phyloP scores from a whole-genome alignment of 2,797 vertebrate genomes.

The Chelidonichthys spinosus region DNA sequence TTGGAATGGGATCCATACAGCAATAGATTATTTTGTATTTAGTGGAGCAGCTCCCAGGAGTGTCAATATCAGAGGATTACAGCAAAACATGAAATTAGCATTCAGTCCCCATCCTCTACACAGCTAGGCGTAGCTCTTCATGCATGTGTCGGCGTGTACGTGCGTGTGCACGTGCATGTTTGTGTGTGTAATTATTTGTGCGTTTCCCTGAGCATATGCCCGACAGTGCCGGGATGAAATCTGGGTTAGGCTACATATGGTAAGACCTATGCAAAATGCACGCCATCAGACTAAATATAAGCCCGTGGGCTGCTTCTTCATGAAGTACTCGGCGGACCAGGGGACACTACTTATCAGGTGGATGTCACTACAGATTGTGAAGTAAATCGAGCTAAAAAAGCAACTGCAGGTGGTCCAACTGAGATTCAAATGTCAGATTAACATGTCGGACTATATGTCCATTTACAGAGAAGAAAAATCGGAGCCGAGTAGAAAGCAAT shows the following conservation, averaged over 20 bases:
- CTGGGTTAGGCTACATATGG: conserved; percentile 75
- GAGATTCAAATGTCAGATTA: conserved; percentile 74
- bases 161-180: conserved; percentile 12
- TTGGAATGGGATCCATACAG: conserved; percentile 86
- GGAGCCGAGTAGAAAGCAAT: conserved; percentile 26
- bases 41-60: conserved; percentile 89
- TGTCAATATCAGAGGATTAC: conserved; percentile 90
- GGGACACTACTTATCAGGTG: conserved; percentile 53
- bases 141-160: conserved; percentile 56
- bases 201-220: conserved; percentile 67
- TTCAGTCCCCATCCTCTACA: conserved; percentile 86
- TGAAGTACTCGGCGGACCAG: conserved; percentile 40
- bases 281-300: conserved; percentile 53
- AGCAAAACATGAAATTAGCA: conserved; percentile 89
- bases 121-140: conserved; percentile 76
- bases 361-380: conserved; percentile 57
- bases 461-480: conserved; percentile 29
- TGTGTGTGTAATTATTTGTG: conserved; percentile 73
- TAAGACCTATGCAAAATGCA: conserved; percentile 56
- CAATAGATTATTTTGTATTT: conserved; percentile 89
- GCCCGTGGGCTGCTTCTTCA: conserved; percentile 29
- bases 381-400: conserved; percentile 47
- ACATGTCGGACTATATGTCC: conserved; percentile 52
- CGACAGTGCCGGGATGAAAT: conserved; percentile 66
- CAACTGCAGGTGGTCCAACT: conserved; percentile 55